These are phyloP conservation scores for Ellobium chinense DNA, from an alignment of 2,888 invertebrate species.

Conservation along the genomic window DNA sequence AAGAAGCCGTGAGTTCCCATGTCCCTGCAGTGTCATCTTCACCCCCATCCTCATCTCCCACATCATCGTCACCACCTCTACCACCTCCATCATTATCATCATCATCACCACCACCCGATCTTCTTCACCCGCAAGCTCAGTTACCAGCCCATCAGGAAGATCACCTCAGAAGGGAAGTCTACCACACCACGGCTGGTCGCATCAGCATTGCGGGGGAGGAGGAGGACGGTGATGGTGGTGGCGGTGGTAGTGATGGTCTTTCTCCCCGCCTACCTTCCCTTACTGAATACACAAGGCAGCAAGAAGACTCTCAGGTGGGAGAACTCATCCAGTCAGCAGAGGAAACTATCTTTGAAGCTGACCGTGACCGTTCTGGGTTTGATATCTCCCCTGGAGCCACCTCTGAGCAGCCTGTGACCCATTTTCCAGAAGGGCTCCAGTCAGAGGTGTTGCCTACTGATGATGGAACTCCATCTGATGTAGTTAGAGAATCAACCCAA, in stretches of 20 bases:
- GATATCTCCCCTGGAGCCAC: neutral
- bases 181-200: constrained; percentile 63
- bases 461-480: neutral
- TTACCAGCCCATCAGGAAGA: neutral
- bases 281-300: neutral
- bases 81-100: no score
- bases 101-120: no score
- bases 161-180: constrained; percentile 52
- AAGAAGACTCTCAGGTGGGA: constrained; percentile 28
- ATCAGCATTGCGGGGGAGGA: constrained; percentile 64
- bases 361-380: neutral
- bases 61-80: neutral
- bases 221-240: constrained; percentile 2
- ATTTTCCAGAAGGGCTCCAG: neutral
- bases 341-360: constrained; percentile 18
- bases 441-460: neutral
- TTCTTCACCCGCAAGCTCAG: no score
- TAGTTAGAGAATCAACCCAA: neutral
- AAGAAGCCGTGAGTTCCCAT: neutral
- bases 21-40: neutral
- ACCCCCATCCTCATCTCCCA: neutral
- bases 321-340: constrained; percentile 16
- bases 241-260: neutral
- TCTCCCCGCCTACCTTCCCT: neutral
- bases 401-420: neutral